Evolutionary conservation across 2,888 invertebrate species (phyloP).

Genomic region (Ditylenchus weischeri): DNA sequence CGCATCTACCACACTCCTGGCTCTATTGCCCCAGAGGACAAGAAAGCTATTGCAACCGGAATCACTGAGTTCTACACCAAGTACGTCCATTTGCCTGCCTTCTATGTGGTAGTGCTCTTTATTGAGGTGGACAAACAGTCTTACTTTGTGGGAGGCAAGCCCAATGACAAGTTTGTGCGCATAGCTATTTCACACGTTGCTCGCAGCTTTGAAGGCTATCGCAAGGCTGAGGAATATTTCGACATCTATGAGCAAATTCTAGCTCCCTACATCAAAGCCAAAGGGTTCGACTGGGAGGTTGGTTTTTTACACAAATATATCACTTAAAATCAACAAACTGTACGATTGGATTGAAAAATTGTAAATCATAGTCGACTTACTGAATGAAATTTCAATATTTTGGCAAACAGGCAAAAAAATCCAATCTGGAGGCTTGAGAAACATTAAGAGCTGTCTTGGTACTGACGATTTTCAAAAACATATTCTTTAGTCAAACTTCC

Average conservation of each 20-base stretch:
- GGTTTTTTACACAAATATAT: neutral
- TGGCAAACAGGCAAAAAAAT: too few relatives aligned
- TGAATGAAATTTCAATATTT: too few relatives aligned
- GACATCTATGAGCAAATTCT: conserved; percentile 14
- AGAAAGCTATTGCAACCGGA: conserved; percentile 20
- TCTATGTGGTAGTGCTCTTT: conserved; percentile 28
- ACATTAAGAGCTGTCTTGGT: too few relatives aligned
- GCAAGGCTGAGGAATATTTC: conserved; percentile 15
- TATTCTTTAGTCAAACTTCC: too few relatives aligned
- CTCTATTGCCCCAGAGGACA: conserved; percentile 22
- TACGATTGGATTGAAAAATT: too few relatives aligned
- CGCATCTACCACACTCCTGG: conserved; percentile 28
- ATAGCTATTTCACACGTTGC: conserved; percentile 24
- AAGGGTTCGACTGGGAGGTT: conserved; percentile 32
- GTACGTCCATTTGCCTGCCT: conserved; percentile 23
- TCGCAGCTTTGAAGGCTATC: conserved; percentile 18
- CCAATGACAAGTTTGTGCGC: conserved; percentile 26
- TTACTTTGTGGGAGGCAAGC: conserved; percentile 28
- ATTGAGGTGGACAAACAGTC: conserved; percentile 21
- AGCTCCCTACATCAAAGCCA: conserved; percentile 29
- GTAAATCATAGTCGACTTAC: too few relatives aligned
- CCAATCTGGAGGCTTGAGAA: too few relatives aligned
- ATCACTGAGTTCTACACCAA: conserved; percentile 27
- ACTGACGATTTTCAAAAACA: too few relatives aligned
- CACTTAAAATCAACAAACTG: too few relatives aligned